Base-by-base conservation (phyloP, 1,140 invertebrate species). In the Calephelis nemesis region DNA sequence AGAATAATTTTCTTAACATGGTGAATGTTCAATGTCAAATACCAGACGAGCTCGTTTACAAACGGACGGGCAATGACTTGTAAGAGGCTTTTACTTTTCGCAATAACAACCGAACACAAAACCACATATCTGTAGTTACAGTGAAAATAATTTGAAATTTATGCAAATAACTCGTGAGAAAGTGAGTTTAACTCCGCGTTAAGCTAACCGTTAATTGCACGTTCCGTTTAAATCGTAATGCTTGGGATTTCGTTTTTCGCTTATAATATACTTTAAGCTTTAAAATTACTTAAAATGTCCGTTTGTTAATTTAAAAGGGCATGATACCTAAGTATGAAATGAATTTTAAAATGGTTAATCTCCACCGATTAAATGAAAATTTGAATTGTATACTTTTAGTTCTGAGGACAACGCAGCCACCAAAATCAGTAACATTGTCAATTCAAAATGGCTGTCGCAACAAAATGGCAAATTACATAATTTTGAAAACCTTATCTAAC, bases 141-240 rank as follows among this genome's bases (percentile, higher is more conserved):
- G 54, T 7, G 54, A 58, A 58, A 58, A 58, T 58, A 39, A 58
- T 30, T 58, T 58, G 9, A 58, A 58, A 39, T 58, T 58, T 12
- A 58, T 58, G 54, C 39, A 58, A 58, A 58, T 39, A 39, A 39
- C 54, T 58, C 54, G 54, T 58, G 54, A 58, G 54, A 58, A 58
- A 58, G 54, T 58, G 30, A 30, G 30, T 12, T 58, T 58, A 58
- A 30, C 7, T 11, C 19, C 30, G 54, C 54, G 11, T 6, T 12
- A 58, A 58, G 11, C 7, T 58, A 58, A 39, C 15, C 39, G 54
- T 58, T 58, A 12, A 58, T 8, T 19, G 39, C 9, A 39, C 54
- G 54, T 58, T 30, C 39, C 30, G 30, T 58, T 12, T n/a, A 8
- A 58, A 19, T 52, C 13, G 13, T 58, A 39, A 39, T 45, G 52